Conservation (phyloP, 2,113 vertebrate genomes). For the Syngnathoides biaculeatus region DNA sequence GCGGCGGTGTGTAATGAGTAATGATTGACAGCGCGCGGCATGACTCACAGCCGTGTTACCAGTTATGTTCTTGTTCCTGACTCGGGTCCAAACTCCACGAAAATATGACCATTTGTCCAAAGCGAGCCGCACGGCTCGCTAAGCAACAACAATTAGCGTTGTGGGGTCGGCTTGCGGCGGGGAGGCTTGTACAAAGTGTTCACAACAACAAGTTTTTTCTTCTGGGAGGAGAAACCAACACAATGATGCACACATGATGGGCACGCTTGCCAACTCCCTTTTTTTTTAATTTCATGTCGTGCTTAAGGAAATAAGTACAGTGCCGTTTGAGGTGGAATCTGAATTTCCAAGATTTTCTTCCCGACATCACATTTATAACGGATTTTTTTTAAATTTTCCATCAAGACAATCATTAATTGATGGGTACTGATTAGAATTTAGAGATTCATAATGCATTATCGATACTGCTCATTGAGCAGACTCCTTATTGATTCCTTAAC, state of each 20-base stretch:
- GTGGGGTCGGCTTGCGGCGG: conserved; percentile 11
- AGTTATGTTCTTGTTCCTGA: conserved; percentile 51
- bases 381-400: no score
- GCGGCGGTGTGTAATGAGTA: neutral
- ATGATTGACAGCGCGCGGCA: conserved; percentile 32
- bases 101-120: neutral
- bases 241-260: conserved; percentile 54
- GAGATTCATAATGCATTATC: no score
- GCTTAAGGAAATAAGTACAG: neutral
- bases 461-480: no score
- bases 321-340: neutral
- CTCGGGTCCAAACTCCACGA: neutral
- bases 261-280: neutral
- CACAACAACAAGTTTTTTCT: conserved; percentile 67
- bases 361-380: no score
- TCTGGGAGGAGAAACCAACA: conserved; percentile 57
- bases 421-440: no score
- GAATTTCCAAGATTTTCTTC: no score
- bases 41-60: conserved; percentile 59
- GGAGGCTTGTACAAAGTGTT: conserved; percentile 68
- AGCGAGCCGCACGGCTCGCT: neutral
- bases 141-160: conserved; percentile 16
- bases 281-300: neutral
- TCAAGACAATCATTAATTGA: no score
- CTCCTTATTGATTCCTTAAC: no score